Evolutionary conservation across 2,797 vertebrate genomes (phyloP), one percentile per base, ranked within the genome.

Genomic region (Esox masquinongy): DNA sequence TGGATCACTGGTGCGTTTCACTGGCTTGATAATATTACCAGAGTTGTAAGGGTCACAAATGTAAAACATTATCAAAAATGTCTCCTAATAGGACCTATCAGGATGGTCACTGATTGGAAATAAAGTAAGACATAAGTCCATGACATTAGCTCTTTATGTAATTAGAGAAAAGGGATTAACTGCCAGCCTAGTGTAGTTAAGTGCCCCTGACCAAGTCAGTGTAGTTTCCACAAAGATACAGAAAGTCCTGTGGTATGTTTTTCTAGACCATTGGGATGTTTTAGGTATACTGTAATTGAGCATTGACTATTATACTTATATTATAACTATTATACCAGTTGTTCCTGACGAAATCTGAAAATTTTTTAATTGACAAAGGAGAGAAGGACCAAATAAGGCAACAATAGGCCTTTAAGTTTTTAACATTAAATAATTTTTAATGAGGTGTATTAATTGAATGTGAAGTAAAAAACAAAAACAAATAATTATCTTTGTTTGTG

Each of bases 91-190:
- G 19, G 51, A 17, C 51, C 51, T 5, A 19, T 19, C n/a, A n/a
- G 51, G 51, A 53, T n/a, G 26, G 26, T 64, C 24, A 14, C 26
- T 12, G 24, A 26, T 63, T 4, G 59, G 11, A 63, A 53, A 53
- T 64, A 12, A 5, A 29, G 26, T 64, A 29, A 64, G 24, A 24
- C 12, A 26, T 26, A 24, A 64, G 34, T 69, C 43, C 68, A 74
- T 77, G 78, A 51, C 34, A 73, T 71, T 73, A 77, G 78, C 2
- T 77, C 73, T n/a, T 50, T 49, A 66, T 69, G 43, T 70, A 50
- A 31, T 64, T 50, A 56, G 43, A 61, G 39, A 69, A 49, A 77
- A 22, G 9, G 29, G 24, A 29, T 70, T 15, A 24, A 68, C 26
- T 50, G 61, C 24, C 26, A 67, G 64, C 64, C 31, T 31, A 34